Evolutionary conservation across 37 sponge, comb jelly and placozoan genomes (phyloP).

Genomic region (Mnemiopsis leidyi): DNA sequence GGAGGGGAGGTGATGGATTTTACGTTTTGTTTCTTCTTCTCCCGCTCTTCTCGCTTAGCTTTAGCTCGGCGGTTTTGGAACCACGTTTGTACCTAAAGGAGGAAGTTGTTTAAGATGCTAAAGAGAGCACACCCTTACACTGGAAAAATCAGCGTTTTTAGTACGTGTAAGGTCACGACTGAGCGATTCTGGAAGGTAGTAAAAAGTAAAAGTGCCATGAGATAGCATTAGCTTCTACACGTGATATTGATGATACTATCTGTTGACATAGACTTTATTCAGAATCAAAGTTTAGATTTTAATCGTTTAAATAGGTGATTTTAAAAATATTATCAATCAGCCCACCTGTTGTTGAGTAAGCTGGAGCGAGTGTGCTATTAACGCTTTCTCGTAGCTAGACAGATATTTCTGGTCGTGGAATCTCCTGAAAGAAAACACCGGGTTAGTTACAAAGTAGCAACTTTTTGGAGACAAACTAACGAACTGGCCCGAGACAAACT

Average conservation of each 20-base stretch:
- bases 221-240: too few relatives aligned
- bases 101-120: neutral
- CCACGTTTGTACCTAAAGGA: constrained; percentile 52
- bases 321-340: too few relatives aligned
- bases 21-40: constrained; percentile 29
- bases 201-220: too few relatives aligned
- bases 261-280: too few relatives aligned
- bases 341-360: constrained; percentile 57
- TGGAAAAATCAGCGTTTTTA: too few relatives aligned
- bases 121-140: neutral
- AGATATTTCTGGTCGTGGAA: constrained; percentile 65
- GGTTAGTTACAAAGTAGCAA: neutral
- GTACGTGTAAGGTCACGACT: too few relatives aligned
- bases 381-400: constrained; percentile 51
- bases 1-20: neutral
- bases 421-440: constrained; percentile 9
- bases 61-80: constrained; percentile 63
- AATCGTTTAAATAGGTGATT: too few relatives aligned
- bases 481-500: neutral
- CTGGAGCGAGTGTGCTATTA: constrained; percentile 48
- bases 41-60: constrained; percentile 58
- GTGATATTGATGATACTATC: too few relatives aligned
- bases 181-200: too few relatives aligned
- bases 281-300: too few relatives aligned
- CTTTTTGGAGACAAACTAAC: neutral